phyloP scores from a whole-genome alignment of 2,888 invertebrate genomes.

The Drosophila atripex region DNA sequence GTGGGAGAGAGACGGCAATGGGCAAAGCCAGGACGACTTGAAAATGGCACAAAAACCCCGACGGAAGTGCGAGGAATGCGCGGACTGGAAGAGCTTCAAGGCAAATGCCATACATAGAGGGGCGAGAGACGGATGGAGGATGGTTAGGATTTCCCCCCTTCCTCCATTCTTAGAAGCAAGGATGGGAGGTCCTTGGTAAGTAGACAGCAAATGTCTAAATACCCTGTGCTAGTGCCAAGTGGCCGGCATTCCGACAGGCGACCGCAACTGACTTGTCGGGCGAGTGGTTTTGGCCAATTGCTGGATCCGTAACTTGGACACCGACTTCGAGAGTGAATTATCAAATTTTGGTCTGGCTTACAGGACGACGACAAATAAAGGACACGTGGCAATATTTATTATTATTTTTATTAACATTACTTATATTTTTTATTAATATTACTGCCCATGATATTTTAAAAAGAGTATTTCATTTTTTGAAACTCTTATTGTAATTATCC shows the following conservation, averaged over 20 bases:
- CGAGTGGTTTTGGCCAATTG: constrained; percentile 11
- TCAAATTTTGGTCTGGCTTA: background rate
- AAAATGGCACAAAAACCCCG: constrained; percentile 55
- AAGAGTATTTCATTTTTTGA: no score
- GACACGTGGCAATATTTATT: no score
- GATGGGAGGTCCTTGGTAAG: constrained; percentile 47
- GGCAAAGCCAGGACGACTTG: constrained; percentile 24
- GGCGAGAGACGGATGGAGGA: background rate
- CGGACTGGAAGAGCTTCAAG: constrained; percentile 32
- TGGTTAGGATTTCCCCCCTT: background rate
- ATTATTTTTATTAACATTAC: no score
- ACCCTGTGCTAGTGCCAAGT: constrained; percentile 75
- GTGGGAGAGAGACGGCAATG: constrained; percentile 3
- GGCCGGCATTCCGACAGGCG: constrained; percentile 65
- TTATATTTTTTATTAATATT: no score
- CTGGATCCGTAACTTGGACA: constrained; percentile 11
- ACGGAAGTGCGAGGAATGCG: constrained; percentile 71
- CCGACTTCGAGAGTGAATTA: background rate
- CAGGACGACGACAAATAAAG: background rate
- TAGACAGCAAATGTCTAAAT: constrained; percentile 76
- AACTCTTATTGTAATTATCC: background rate
- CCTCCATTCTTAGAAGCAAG: background rate
- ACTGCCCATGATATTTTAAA: no score
- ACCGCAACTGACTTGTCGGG: constrained; percentile 57
- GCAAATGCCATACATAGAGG: constrained; percentile 19